Base-by-base conservation (phyloP, 2,888 invertebrate species). In the Operophtera brumata region DNA sequence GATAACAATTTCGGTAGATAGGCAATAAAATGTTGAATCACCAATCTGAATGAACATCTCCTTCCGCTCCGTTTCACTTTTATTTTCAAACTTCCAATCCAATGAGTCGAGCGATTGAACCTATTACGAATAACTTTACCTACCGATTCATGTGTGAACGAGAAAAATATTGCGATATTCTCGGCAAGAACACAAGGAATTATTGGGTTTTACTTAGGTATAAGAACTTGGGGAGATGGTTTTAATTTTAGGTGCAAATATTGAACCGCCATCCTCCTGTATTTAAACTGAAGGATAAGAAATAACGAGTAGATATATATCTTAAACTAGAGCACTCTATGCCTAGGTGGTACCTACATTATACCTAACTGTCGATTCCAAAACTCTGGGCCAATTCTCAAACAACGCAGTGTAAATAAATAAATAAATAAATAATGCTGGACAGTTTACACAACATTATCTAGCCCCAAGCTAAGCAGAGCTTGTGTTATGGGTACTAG, bases 61-160 rank as follows among this genome's bases (percentile, higher is more conserved):
- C 73, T 83, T 84, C 80, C 84, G 75, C 76, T 70, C 80, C 82
- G 80, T 85, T 84, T 78, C 80, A 74, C 82, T 75, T 82, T 84
- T 84, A 84, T 85, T 84, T 84, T 80, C 70, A 80, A 85, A 81
- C 78, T 84, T 84, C 83, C 83, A 78, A 79, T 74, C 72, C 81
- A 79, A 70, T 80, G 84, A 73, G 67, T 79, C 80, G 78, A 67
- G 65, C 81, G 78, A 82, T 83, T 83, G 78, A 81, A 82, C 81
- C 78, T 82, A 79, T 81, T 79, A 80, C 77, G 76, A 76, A 79
- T 78, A 80, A 80, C 80, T 82, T 79, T 80, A 76, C 72, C 74
- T 75, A 73, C 73, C 74, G 70, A 71, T 65, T 72, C 75, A 69
- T 72, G 75, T 74, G 77, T 75, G 71, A 80, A 78, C 68, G 70